Evolutionary conservation across 2,888 invertebrate species (phyloP).

Genomic region (Crematogaster levior): DNA sequence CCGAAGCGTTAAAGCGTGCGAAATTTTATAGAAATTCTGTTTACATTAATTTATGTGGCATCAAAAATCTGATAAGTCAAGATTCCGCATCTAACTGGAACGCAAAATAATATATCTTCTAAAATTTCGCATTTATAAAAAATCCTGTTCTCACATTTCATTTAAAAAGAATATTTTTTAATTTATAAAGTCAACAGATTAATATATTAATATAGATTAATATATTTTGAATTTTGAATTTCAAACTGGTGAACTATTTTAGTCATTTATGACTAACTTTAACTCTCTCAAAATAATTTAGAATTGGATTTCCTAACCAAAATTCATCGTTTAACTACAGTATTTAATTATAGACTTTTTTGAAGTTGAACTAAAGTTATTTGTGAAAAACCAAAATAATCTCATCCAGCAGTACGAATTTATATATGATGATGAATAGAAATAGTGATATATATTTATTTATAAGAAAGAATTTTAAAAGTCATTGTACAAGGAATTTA

Average conservation of each 20-base stretch:
- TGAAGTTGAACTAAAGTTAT: not conserved
- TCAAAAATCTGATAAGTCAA: conserved; percentile 21
- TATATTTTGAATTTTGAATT: not conserved
- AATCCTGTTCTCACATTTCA: not conserved
- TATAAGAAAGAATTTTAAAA: conserved; percentile 15
- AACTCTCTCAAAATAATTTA: not conserved
- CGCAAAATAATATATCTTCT: not conserved
- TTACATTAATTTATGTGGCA: conserved; percentile 3
- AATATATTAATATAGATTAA: too few species aligned
- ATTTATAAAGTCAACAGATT: not conserved
- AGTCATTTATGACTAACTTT: not conserved
- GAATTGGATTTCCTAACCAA: not conserved
- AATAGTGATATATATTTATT: not conserved
- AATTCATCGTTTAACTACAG: conserved; percentile 16
- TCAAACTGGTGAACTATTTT: conserved; percentile 1
- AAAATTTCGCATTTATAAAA: not conserved
- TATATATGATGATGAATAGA: not conserved
- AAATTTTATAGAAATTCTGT: not conserved
- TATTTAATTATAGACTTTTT: conserved; percentile 13
- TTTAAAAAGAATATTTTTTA: too few species aligned
- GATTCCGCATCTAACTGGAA: not conserved
- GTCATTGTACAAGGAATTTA: not conserved
- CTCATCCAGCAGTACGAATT: not conserved
- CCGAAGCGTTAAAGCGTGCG: conserved; percentile 5
- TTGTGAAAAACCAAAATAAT: not conserved